Base-by-base conservation (phyloP, 2,888 invertebrate species). In the Amblyjoppa proteus region DNA sequence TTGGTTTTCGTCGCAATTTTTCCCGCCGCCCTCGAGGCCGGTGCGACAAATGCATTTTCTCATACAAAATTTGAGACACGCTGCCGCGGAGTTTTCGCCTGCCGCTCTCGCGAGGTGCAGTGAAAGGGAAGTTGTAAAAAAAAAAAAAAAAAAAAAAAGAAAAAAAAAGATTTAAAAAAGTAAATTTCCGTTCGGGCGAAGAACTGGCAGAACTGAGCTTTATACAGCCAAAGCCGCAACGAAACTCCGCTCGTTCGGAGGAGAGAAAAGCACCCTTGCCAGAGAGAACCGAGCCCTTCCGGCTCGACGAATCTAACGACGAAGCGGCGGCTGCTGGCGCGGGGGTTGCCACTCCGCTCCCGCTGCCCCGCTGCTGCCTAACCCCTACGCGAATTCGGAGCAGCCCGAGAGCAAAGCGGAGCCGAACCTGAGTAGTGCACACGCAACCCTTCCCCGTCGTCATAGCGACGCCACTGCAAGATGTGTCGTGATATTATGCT, bases 401-500 rank as follows among this genome's bases (percentile, higher is more conserved):
- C 81, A 58, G 31, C 13, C 20, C 34, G 58, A 75, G 74, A 69
- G 45, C 34, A 58, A 38, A 75, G 49, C 20, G 38, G 34, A n/a
- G 56, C 41, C 34, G 45, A 49, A 16, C 25, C 45, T 16, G 64
- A 16, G 64, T 64, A 64, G n/a, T 34, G 34, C 34, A 34, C 31
- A 56, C 51, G 66, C 83, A 85, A 85, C 85, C 85, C 85, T 83
- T 85, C 74, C 85, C 61, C 74, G 85, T 85, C 85, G 85, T 83
- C 85, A 85, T 85, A 81, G 85, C 85, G 80, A 85, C 85, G 66
- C 78, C 71, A 45, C 75, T 69, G 75, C 85, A 83, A 85, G 85
- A 85, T 85, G 85, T 83, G 83, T 85, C 85, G 74, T 77, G 83
- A 85, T 85, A 85, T 85, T 85, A 85, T 85, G 80, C 75, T 74